These are phyloP conservation scores for Caenorhabditis elegans DNA, from an alignment of 1,140 invertebrate species.

Conservation along the genomic window WBcel235 BX284602.5:3156001-3156500, in stretches of 20 bases:
- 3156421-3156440: no score
- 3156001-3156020: neutral
- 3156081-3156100: neutral
- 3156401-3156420: no score
- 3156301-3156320: neutral
- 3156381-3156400: no score
- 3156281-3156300: neutral
- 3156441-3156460: no score
- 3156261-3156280: neutral
- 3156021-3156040: neutral
- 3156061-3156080: neutral
- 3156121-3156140: neutral
- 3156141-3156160: neutral
- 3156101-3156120: neutral
- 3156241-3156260: neutral
- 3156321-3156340: neutral
- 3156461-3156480: no score
- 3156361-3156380: neutral
- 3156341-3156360: neutral
- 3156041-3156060: neutral
- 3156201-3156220: neutral
- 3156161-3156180: neutral
- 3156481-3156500: no score
- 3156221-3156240: neutral
- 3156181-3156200: neutral